Conservation (phyloP, 2,113 vertebrate genomes). For the Onychostruthus taczanowskii region DNA sequence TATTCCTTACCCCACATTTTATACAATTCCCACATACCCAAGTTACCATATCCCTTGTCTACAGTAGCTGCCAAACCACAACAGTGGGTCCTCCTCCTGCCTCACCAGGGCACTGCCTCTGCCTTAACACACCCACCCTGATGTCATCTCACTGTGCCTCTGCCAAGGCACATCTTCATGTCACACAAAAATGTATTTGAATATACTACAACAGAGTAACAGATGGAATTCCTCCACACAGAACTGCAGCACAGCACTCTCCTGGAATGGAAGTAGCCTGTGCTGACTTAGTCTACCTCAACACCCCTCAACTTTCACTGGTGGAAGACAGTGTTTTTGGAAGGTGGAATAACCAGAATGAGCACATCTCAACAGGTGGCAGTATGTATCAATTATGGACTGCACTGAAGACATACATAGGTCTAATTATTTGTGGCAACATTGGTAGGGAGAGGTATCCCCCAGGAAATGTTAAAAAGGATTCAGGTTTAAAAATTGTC, state of each 20-base stretch:
- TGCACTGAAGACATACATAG: not conserved
- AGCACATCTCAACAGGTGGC: not conserved
- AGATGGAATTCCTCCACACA: not conserved
- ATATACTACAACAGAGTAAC: not conserved
- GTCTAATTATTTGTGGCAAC: not conserved
- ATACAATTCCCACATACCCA: not conserved
- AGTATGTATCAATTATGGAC: not conserved
- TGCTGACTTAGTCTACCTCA: not conserved
- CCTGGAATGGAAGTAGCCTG: not conserved
- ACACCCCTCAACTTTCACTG: not conserved
- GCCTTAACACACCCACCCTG: not conserved
- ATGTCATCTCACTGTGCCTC: not conserved
- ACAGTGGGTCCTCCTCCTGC: not conserved
- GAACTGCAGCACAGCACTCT: not conserved
- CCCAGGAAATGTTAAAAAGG: not conserved
- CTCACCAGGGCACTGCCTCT: not conserved
- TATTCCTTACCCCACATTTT: not conserved
- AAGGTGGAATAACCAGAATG: not conserved
- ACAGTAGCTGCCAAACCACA: fast-evolving
- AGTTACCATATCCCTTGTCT: not conserved
- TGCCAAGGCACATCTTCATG: not conserved
- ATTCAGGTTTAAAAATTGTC: not conserved
- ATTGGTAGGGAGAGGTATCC: not conserved
- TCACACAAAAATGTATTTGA: not conserved
- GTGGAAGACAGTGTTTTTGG: not conserved